Evolutionary conservation across 23 tunicate species (phyloP).

Genomic region (Trididemnum clinides): DNA sequence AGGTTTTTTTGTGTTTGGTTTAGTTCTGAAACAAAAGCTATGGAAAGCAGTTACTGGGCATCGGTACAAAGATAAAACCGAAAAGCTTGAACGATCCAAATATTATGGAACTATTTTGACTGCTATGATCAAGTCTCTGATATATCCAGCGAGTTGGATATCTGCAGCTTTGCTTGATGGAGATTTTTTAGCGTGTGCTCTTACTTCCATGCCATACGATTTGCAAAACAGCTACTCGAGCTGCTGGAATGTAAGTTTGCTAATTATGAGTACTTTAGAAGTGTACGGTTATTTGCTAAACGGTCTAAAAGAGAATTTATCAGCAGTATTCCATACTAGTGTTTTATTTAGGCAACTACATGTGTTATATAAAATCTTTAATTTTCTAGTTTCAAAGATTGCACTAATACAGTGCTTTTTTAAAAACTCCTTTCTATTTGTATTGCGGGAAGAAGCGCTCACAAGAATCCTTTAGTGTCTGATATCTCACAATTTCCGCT

Average conservation of each 20-base stretch:
- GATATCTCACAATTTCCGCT: too few species aligned
- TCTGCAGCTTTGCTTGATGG: slow-evolving; percentile 54
- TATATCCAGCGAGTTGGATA: slow-evolving; percentile 62
- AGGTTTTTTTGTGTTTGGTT: slow-evolving; percentile 32
- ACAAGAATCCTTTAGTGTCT: too few species aligned
- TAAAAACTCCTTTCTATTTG: too few species aligned
- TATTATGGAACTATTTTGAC: not conserved
- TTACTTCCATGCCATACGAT: slow-evolving; percentile 51
- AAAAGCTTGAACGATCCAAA: not conserved
- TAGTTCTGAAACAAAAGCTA: slow-evolving; percentile 34
- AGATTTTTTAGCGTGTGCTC: slow-evolving; percentile 50
- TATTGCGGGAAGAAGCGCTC: too few species aligned
- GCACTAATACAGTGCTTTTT: too few species aligned
- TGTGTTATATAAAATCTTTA: too few species aligned
- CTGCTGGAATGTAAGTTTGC: slow-evolving; percentile 4
- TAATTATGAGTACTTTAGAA: too few species aligned
- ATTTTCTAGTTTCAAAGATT: too few species aligned
- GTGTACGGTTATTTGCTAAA: too few species aligned
- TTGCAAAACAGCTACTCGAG: not conserved
- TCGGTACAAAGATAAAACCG: not conserved
- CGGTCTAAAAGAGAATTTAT: too few species aligned
- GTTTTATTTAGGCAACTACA: too few species aligned
- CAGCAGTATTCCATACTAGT: too few species aligned
- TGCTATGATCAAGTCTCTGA: not conserved
- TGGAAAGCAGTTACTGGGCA: slow-evolving; percentile 64